phyloP scores from a whole-genome alignment of 1,140 invertebrate species.

The Drosophila tristis region DNA sequence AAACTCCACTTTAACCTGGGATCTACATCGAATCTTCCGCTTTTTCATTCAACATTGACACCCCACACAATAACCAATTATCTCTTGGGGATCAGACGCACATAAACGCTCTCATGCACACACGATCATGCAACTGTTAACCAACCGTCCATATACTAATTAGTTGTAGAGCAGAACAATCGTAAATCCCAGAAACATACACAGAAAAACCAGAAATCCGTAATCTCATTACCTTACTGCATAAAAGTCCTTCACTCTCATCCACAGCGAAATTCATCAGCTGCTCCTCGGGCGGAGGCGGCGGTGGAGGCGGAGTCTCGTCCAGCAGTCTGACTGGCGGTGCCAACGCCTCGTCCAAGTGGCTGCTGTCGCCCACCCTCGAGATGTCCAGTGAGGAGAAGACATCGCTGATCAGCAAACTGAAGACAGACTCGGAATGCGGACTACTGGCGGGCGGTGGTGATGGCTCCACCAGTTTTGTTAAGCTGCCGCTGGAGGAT shows the following conservation, averaged over 20 bases:
- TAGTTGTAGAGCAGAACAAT: slow-evolving; percentile 38
- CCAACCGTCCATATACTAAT: slow-evolving; percentile 19
- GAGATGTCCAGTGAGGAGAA: slow-evolving; percentile 80
- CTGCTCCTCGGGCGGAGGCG: slow-evolving; percentile 44
- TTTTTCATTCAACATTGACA: slow-evolving; percentile 18
- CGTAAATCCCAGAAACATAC: slow-evolving; percentile 6
- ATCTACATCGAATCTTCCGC: slow-evolving; percentile 28
- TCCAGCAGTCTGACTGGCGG: slow-evolving; percentile 23
- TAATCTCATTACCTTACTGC: slow-evolving; percentile 83
- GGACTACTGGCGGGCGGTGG: slow-evolving; percentile 13
- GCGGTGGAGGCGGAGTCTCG: slow-evolving; percentile 16
- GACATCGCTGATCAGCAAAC: slow-evolving; percentile 75
- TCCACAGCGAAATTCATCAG: slow-evolving; percentile 83
- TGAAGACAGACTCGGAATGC: slow-evolving; percentile 74
- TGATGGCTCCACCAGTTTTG: slow-evolving; percentile 83
- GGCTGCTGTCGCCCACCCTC: slow-evolving; percentile 80
- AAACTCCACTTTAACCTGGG: slow-evolving; percentile 17
- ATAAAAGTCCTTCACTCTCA: slow-evolving; percentile 84
- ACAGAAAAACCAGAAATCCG: slow-evolving; percentile 52
- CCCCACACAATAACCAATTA: slow-evolving; percentile 23
- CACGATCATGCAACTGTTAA: slow-evolving; percentile 12
- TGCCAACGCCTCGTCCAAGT: slow-evolving; percentile 73
- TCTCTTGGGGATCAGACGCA: slow-evolving; percentile 17
- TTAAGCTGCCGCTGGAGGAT: slow-evolving; percentile 88
- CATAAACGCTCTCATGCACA: slow-evolving; percentile 3